phyloP scores from a whole-genome alignment of 2,888 invertebrate genomes.

The Hirudinaria manillensis region DNA sequence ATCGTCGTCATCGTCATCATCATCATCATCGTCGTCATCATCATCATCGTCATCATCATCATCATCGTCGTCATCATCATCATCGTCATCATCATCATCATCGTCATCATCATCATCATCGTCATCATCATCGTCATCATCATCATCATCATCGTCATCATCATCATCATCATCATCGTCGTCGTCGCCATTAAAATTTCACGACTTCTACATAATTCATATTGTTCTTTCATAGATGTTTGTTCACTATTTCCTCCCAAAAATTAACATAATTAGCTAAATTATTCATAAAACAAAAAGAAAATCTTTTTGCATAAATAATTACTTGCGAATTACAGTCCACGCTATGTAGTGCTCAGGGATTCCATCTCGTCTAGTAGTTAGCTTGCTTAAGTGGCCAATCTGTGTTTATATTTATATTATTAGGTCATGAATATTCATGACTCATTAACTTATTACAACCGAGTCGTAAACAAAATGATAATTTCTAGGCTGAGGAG shows the following conservation, averaged over 20 bases:
- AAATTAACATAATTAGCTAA: too few species aligned
- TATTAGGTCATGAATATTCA: too few species aligned
- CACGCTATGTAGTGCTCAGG: too few species aligned
- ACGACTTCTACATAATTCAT: too few species aligned
- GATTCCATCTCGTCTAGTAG: too few species aligned
- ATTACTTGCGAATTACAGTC: slow-evolving; percentile 3
- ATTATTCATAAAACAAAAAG: background rate
- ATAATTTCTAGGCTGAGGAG: too few species aligned
- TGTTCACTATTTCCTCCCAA: too few species aligned
- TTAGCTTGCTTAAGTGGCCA: too few species aligned
- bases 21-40: slow-evolving; percentile 17
- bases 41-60: slow-evolving; percentile 28
- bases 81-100: background rate
- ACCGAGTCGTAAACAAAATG: too few species aligned
- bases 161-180: background rate
- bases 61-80: slow-evolving; percentile 22
- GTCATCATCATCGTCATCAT: slow-evolving; percentile 26
- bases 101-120: slow-evolving; percentile 20
- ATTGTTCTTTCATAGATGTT: too few species aligned
- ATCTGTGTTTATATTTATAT: too few species aligned
- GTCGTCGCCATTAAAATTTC: background rate
- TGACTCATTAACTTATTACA: too few species aligned
- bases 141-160: slow-evolving; percentile 13
- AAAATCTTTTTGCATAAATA: background rate
- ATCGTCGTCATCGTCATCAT: slow-evolving; percentile 4